Evolutionary conservation across 92 coral and sea anemone genomes (phyloP).

Genomic region (Micromussa lordhowensis): DNA sequence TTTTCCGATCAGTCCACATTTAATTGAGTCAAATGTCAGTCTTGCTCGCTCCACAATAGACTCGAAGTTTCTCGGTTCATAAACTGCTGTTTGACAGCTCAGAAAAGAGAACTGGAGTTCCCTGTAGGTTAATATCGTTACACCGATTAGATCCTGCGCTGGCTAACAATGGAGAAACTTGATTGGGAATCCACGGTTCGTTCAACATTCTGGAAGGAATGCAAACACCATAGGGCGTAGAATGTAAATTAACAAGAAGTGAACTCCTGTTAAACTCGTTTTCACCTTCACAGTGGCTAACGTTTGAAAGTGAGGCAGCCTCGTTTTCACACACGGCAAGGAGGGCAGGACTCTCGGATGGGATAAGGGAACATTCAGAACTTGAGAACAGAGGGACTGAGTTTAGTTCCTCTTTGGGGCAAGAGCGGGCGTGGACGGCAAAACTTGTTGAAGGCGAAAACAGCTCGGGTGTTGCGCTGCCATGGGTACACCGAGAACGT

Average conservation of each 20-base stretch:
- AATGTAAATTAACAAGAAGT: slow-evolving; percentile 15
- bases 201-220: background rate
- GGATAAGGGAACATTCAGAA: background rate
- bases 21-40: background rate
- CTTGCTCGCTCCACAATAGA: background rate
- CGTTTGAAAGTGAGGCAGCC: background rate
- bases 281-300: background rate
- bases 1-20: too few species aligned
- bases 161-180: slow-evolving; percentile 6
- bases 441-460: background rate
- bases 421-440: background rate
- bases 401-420: slow-evolving; percentile 8
- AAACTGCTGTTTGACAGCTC: slow-evolving; percentile 29
- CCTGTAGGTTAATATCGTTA: background rate
- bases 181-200: background rate
- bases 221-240: background rate
- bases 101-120: slow-evolving; percentile 35
- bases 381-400: slow-evolving; percentile 25
- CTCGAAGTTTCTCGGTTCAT: background rate
- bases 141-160: background rate
- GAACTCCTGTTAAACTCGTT: background rate
- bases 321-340: background rate
- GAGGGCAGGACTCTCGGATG: background rate
- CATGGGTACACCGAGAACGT: background rate
- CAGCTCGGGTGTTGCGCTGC: background rate